phyloP scores from a whole-genome alignment of 2,113 vertebrate genomes.

The Anolis sagrei region DNA sequence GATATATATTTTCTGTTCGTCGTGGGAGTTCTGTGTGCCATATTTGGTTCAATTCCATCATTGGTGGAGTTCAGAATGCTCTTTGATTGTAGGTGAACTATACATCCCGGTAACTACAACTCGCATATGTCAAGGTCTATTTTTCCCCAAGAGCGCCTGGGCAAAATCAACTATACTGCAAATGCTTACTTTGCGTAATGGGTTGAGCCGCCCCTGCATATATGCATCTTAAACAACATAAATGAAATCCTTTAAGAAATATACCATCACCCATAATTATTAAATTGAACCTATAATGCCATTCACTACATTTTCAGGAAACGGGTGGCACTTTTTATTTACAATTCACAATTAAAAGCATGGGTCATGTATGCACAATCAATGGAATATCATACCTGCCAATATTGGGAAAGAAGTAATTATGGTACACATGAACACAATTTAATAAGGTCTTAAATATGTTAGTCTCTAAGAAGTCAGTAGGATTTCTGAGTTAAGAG shows the following conservation, averaged over 20 bases:
- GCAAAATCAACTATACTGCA: too few relatives aligned
- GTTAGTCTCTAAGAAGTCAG: neutral
- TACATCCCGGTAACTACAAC: too few relatives aligned
- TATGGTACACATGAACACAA: neutral
- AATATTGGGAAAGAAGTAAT: neutral
- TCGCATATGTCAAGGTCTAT: too few relatives aligned
- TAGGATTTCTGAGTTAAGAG: neutral
- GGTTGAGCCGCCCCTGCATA: too few relatives aligned
- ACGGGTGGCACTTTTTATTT: neutral
- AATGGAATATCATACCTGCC: neutral
- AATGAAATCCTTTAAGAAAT: neutral
- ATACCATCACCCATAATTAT: neutral
- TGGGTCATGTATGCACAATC: neutral
- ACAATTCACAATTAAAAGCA: neutral
- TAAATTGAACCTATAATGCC: neutral
- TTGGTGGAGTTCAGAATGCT: too few relatives aligned
- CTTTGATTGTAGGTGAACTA: too few relatives aligned
- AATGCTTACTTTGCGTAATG: too few relatives aligned
- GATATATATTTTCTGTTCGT: too few relatives aligned
- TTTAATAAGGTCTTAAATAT: neutral
- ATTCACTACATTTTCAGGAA: neutral
- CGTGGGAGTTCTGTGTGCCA: too few relatives aligned
- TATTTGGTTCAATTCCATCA: too few relatives aligned
- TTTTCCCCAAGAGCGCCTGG: too few relatives aligned
- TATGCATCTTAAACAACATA: neutral